These are phyloP conservation scores for Octodonta nipae DNA, from an alignment of 2,888 invertebrate genomes.

Conservation along the genomic window DNA sequence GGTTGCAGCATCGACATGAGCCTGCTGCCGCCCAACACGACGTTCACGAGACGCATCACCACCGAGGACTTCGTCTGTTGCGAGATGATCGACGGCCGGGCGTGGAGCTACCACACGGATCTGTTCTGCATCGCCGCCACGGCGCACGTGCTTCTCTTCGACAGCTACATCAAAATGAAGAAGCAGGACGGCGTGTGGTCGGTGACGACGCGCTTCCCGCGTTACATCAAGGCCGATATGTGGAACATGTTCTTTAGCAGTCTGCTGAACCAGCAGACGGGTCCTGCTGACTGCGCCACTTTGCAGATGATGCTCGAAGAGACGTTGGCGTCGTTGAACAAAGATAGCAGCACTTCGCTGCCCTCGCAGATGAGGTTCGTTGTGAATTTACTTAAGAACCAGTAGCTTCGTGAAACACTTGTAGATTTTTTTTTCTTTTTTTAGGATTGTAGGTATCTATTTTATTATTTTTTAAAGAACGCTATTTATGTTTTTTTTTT, in stretches of 20 bases:
- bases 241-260: slow-evolving; percentile 73
- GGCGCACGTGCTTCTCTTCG: slow-evolving; percentile 74
- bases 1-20: slow-evolving; percentile 90
- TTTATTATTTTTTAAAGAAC: too few species aligned
- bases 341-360: slow-evolving; percentile 17
- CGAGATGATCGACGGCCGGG: slow-evolving; percentile 80
- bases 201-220: slow-evolving; percentile 25
- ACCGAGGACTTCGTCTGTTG: slow-evolving; percentile 70
- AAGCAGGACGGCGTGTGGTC: slow-evolving; percentile 30
- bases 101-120: slow-evolving; percentile 93
- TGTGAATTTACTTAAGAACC: slow-evolving; percentile 29
- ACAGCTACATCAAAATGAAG: slow-evolving; percentile 67
- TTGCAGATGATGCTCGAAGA: slow-evolving; percentile 23
- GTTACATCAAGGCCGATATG: slow-evolving; percentile 46
- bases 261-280: slow-evolving; percentile 51
- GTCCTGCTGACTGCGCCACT: slow-evolving; percentile 26
- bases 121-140: slow-evolving; percentile 79
- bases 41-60: slow-evolving; percentile 53
- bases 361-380: slow-evolving; percentile 24
- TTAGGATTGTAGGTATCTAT: too few species aligned
- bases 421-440: too few species aligned
- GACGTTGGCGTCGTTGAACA: slow-evolving; percentile 19
- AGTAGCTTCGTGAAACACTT: slow-evolving; percentile 20
- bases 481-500: too few species aligned
- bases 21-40: slow-evolving; percentile 61